A percentile compares a stretch with the other conserved stretches of the same genome.
These are phyloP conservation scores for Stegodyphus dumicola DNA, from an alignment of 1,140 invertebrate species.

Conservation along the genomic window DNA sequence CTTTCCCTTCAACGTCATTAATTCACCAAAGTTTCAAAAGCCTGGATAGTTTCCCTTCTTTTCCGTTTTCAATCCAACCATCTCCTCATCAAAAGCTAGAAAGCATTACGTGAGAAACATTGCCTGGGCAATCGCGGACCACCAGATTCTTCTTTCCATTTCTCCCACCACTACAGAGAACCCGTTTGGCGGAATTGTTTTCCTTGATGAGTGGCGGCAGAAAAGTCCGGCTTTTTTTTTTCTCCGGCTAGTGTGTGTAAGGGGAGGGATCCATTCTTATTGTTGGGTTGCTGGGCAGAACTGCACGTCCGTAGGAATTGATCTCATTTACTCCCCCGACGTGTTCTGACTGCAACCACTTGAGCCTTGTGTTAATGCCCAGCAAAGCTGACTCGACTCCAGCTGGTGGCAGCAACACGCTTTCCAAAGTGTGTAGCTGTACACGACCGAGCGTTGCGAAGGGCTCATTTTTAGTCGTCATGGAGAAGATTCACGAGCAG, in stretches of 20 bases:
- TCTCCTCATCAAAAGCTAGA: background rate
- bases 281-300: conserved; percentile 17
- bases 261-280: conserved; percentile 9
- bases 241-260: background rate
- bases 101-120: background rate
- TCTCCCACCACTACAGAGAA: background rate
- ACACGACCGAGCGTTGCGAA: background rate
- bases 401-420: conserved; percentile 14
- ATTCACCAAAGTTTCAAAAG: too few species aligned
- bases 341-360: conserved; percentile 24
- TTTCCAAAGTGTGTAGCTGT: conserved; percentile 5
- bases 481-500: background rate
- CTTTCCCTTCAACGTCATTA: too few species aligned
- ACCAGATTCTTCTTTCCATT: background rate
- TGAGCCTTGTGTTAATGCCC: too few species aligned
- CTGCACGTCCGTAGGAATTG: conserved; percentile 46
- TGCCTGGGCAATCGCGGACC: background rate
- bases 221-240: conserved; percentile 36
- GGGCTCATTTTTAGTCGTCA: conserved; percentile 3
- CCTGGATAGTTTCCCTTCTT: too few species aligned
- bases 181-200: conserved; percentile 31
- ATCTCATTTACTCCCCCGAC: conserved; percentile 48
- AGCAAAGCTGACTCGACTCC: background rate
- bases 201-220: conserved; percentile 34
- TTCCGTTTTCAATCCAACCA: too few species aligned